A percentile compares a stretch with the other conserved stretches of the same genome.
phyloP scores from a whole-genome alignment of 2,888 invertebrate species.

The Thecophora atra region DNA sequence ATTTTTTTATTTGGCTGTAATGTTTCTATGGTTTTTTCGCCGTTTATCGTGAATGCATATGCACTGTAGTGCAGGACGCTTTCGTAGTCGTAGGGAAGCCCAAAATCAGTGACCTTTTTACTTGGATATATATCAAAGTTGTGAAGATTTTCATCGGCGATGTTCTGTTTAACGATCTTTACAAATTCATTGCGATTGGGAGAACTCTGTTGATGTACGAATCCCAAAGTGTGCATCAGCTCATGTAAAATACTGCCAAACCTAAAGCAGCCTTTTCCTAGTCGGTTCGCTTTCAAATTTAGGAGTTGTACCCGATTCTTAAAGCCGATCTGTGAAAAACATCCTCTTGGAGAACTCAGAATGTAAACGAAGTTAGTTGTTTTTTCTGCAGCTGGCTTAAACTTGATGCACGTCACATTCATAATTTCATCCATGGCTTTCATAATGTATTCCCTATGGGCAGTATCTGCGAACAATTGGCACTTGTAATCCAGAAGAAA shows the following conservation, averaged over 20 bases:
- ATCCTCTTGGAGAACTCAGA: constrained; percentile 67
- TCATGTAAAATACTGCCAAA: constrained; percentile 76
- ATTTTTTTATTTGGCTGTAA: constrained; percentile 42
- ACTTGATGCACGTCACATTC: constrained; percentile 76
- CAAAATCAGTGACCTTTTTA: constrained; percentile 70
- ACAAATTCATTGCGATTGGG: constrained; percentile 77
- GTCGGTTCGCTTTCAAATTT: constrained; percentile 46
- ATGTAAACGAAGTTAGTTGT: constrained; percentile 53
- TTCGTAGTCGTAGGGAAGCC: constrained; percentile 77
- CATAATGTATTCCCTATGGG: neutral
- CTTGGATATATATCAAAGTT: constrained; percentile 75
- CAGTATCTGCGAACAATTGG: too few species aligned
- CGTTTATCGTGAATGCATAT: constrained; percentile 76
- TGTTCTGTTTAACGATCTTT: constrained; percentile 66
- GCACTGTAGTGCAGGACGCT: constrained; percentile 83
- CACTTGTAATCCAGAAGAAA: too few species aligned
- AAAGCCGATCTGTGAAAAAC: constrained; percentile 81
- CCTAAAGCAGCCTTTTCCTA: constrained; percentile 56
- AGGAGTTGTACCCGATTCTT: constrained; percentile 60
- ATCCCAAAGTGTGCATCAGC: constrained; percentile 79
- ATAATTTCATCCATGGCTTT: constrained; percentile 76
- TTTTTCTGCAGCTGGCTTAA: constrained; percentile 68
- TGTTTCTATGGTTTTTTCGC: constrained; percentile 74
- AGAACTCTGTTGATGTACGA: constrained; percentile 82
- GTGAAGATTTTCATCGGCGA: constrained; percentile 68